Percentiles rank a stretch among this genome's conserved stretches.
These are phyloP conservation scores for Xestia ashworthii DNA, from an alignment of 2,888 invertebrate genomes.

Conservation along the genomic window DNA sequence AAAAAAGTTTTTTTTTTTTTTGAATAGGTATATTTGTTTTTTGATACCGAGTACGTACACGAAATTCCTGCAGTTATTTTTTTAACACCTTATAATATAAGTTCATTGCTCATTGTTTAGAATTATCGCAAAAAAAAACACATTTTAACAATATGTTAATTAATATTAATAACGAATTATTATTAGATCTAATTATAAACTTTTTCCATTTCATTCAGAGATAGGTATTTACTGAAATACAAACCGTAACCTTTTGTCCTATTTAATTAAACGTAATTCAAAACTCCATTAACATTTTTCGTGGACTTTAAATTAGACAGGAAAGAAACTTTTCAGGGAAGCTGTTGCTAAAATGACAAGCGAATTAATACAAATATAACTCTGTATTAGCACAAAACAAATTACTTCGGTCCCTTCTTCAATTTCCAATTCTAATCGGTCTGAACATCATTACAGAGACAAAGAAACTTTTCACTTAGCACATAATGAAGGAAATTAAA, in stretches of 20 bases:
- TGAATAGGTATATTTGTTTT: too few species aligned
- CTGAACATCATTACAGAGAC: constrained; percentile 72
- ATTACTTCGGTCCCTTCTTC: constrained; percentile 65
- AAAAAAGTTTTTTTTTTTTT: too few species aligned
- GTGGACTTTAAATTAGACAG: constrained; percentile 51
- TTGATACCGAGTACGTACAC: too few species aligned
- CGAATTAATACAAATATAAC: constrained; percentile 59
- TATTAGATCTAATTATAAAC: not conserved
- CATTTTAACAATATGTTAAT: not conserved
- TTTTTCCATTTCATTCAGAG: not conserved
- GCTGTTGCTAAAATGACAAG: constrained; percentile 59
- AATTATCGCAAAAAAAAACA: not conserved
- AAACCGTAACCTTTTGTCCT: constrained; percentile 19
- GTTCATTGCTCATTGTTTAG: too few species aligned
- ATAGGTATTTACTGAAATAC: constrained; percentile 1
- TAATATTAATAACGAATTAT: not conserved
- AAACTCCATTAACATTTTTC: constrained; percentile 44
- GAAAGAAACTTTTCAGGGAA: constrained; percentile 47
- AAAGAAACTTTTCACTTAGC: constrained; percentile 79
- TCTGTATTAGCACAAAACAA: constrained; percentile 70
- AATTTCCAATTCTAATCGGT: constrained; percentile 77
- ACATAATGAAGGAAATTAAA: constrained; percentile 73
- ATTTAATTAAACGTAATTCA: constrained; percentile 33
- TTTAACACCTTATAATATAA: too few species aligned
- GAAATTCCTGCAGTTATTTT: too few species aligned